A percentile compares a stretch with the other conserved stretches of the same genome.
These are phyloP conservation scores for Chromoteleia sp. DNA, from an alignment of 2,888 invertebrate genomes.

Conservation along the genomic window DNA sequence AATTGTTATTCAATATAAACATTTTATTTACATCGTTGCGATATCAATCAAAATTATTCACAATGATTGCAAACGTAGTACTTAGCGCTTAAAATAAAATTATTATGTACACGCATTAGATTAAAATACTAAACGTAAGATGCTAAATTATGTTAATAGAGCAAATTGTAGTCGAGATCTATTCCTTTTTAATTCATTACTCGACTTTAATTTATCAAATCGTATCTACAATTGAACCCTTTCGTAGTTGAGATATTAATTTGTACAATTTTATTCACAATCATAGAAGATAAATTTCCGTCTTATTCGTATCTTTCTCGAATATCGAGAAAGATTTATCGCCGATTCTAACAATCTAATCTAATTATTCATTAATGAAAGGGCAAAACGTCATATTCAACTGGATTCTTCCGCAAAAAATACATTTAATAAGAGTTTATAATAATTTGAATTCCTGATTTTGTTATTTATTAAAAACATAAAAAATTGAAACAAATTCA, in stretches of 20 bases:
- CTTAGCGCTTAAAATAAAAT: constrained; percentile 68
- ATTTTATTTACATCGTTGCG: constrained; percentile 63
- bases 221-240: constrained; percentile 28
- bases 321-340: no score
- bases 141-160: constrained; percentile 51
- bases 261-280: constrained; percentile 39
- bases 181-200: neutral
- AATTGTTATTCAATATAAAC: constrained; percentile 45
- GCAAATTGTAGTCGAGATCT: constrained; percentile 28
- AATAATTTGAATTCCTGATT: no score
- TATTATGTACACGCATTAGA: constrained; percentile 74
- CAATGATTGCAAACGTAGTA: constrained; percentile 72
- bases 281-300: neutral
- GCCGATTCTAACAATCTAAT: no score
- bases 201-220: no score
- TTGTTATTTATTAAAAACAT: no score
- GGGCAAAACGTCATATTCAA: no score
- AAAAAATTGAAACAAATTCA: no score
- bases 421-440: no score
- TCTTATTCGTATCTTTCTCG: neutral
- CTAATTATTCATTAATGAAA: no score
- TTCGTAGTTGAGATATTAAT: constrained; percentile 18
- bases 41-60: constrained; percentile 63
- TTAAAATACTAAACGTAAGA: constrained; percentile 43
- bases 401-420: no score